Base-by-base conservation (phyloP, 2,797 vertebrate species). In the Allobates femoralis region DNA sequence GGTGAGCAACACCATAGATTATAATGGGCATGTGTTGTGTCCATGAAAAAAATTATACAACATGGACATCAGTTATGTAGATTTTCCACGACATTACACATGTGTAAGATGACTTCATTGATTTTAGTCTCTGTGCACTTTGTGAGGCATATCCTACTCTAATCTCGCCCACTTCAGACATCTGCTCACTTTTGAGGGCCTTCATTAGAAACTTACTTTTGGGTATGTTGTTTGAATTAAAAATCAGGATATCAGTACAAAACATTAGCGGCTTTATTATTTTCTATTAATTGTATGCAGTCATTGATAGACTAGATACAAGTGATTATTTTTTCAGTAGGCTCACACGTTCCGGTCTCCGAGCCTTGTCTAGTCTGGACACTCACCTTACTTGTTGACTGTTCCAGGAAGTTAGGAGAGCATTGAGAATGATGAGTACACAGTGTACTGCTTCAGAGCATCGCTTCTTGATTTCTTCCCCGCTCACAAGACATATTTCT, bases 401-500 rank as follows among this genome's bases (percentile, higher is more conserved):
- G 51, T 67, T 56, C 30, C 23, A 10, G 8, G 32, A 58, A 82
- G 30, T 81, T 15, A 56, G 67, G 28, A 7, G 15, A 34, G 50
- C 46, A 60, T n/a, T 60, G 51, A n/a, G 34, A 71, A 56, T 16
- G 46, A 41, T n/a, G 51, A 71, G 50, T 56, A 69, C 80, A 71
- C 66, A 19, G 41, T 56, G 67, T 71, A 19, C 32, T 19, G 26
- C 53, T 28, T 56, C 26, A 37, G 19, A 30, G n/a, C 53, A 60
- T 56, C 73, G 64, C 41, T n/a, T 37, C 80, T 71, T 74, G 34
- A 74, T 74, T 71, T 85, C 53, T 69, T 56, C 16, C 58, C 34
- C 85, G 76, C 82, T 81, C 15, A 73, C 78, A 87, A 37, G 75
- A 85, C 55, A 81, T 81, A 84, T 86, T 86, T 58, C 56, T 77